Percentiles rank a stretch among this genome's conserved stretches.
Evolutionary conservation across 2,797 vertebrate genomes (phyloP).

Genomic region (Dipus sagitta): DNA sequence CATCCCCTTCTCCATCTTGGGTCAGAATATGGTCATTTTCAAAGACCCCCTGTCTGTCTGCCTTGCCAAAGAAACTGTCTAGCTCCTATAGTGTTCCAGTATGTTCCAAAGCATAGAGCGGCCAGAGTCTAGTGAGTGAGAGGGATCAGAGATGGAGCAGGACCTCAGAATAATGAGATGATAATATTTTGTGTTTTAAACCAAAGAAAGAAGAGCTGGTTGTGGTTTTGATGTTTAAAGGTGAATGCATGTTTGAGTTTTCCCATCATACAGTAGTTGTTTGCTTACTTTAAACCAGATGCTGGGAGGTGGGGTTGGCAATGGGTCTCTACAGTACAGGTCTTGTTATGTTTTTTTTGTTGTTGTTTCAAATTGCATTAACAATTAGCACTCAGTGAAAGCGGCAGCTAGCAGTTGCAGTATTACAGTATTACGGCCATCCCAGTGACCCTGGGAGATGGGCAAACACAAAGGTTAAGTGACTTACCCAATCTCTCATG

Average conservation of each 20-base stretch:
- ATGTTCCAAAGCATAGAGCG: not conserved
- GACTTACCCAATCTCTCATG: constrained; percentile 16
- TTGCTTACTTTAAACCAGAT: constrained; percentile 8
- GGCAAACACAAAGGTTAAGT: not conserved
- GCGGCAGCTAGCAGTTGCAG: not conserved
- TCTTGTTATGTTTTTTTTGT: not conserved
- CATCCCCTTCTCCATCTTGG: too few species aligned
- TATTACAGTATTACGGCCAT: not conserved
- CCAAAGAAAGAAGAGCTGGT: not conserved
- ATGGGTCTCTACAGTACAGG: not conserved
- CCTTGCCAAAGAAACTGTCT: too few species aligned
- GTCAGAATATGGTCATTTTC: too few species aligned
- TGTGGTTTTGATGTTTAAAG: constrained; percentile 44
- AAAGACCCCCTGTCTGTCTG: too few species aligned
- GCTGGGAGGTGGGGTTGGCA: not conserved
- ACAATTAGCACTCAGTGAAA: constrained; percentile 30
- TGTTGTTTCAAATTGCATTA: constrained; percentile 15
- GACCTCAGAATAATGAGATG: not conserved
- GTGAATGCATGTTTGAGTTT: not conserved
- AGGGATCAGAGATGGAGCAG: not conserved
- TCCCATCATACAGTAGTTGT: not conserved
- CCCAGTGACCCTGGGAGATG: not conserved
- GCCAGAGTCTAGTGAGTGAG: not conserved
- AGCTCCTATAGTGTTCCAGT: too few species aligned
- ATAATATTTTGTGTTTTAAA: constrained; percentile 49